phyloP scores from a whole-genome alignment of 2,888 invertebrate genomes.

The Ophioninae sp. region DNA sequence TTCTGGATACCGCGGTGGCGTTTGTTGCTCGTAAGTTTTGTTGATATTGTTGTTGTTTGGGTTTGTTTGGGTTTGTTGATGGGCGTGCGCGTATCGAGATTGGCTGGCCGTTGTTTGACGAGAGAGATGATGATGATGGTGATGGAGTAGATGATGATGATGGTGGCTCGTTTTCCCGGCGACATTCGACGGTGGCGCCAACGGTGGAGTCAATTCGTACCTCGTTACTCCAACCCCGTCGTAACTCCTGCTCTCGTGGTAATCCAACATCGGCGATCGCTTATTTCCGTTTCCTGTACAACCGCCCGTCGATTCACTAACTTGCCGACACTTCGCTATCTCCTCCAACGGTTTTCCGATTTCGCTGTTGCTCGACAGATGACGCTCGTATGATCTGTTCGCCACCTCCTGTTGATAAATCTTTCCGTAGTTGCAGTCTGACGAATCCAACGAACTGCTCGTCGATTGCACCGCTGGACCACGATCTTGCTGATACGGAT shows the following conservation, averaged over 20 bases:
- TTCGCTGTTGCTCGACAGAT: constrained; percentile 68
- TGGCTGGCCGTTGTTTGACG: constrained; percentile 46
- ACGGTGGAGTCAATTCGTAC: constrained; percentile 60
- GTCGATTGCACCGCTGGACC: constrained; percentile 62
- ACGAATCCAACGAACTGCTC: constrained; percentile 69
- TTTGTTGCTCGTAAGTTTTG: constrained; percentile 66
- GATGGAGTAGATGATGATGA: constrained; percentile 40
- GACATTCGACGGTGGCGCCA: constrained; percentile 60
- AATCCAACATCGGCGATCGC: constrained; percentile 58
- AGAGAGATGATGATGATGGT: constrained; percentile 49
- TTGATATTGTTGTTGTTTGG: constrained; percentile 43
- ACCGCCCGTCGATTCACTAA: neutral
- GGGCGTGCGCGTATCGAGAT: constrained; percentile 57
- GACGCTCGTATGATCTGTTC: constrained; percentile 68
- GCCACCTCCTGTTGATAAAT: constrained; percentile 69
- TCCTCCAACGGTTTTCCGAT: constrained; percentile 71
- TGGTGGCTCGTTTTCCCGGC: constrained; percentile 60
- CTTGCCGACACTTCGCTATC: constrained; percentile 61
- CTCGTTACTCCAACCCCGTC: constrained; percentile 56
- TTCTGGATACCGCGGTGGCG: constrained; percentile 72
- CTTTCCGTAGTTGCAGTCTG: constrained; percentile 75
- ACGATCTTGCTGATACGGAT: constrained; percentile 63
- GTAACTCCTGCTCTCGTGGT: constrained; percentile 50
- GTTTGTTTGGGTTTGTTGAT: constrained; percentile 34
- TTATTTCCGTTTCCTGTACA: constrained; percentile 48